Conservation (phyloP, 2,113 vertebrate species). For the Kryptolebias marmoratus region DNA sequence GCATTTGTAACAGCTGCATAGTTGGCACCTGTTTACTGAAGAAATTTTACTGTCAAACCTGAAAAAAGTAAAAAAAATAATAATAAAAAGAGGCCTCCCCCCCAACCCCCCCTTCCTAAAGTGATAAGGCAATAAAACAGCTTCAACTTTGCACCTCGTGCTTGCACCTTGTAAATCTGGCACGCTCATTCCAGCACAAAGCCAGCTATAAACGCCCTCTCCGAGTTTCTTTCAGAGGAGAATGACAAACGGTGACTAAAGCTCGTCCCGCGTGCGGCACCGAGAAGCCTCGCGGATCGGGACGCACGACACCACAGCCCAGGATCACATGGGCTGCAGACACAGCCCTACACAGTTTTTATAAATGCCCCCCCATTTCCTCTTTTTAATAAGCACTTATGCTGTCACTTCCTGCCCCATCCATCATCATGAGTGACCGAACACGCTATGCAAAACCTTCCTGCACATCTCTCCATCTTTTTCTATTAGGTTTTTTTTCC, state of each 20-base stretch:
- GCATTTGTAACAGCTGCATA: constrained; percentile 60
- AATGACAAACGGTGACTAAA: constrained; percentile 49
- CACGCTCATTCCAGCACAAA: constrained; percentile 44
- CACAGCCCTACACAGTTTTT: constrained; percentile 52
- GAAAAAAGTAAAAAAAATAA: constrained; percentile 45
- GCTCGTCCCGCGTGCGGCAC: constrained; percentile 26
- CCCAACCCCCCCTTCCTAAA: constrained; percentile 12
- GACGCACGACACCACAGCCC: constrained; percentile 58
- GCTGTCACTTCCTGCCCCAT: constrained; percentile 76
- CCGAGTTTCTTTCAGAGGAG: constrained; percentile 34
- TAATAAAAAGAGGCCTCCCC: no score
- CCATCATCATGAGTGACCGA: constrained; percentile 65
- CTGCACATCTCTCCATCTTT: constrained; percentile 35
- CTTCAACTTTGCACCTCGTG: constrained; percentile 55
- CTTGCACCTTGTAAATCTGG: constrained; percentile 41
- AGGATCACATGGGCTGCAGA: constrained; percentile 46
- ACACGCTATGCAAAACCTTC: constrained; percentile 52
- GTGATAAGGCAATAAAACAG: constrained; percentile 46
- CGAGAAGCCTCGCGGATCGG: constrained; percentile 45
- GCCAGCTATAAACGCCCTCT: constrained; percentile 41
- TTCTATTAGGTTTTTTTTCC: constrained; percentile 17
- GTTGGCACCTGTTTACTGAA: constrained; percentile 47
- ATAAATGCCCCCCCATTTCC: constrained; percentile 74
- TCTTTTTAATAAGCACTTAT: constrained; percentile 79
- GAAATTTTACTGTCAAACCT: constrained; percentile 52